phyloP scores from a whole-genome alignment of 64 coral and sea anemone species.

The Dendrophyllia cribrosa region DNA sequence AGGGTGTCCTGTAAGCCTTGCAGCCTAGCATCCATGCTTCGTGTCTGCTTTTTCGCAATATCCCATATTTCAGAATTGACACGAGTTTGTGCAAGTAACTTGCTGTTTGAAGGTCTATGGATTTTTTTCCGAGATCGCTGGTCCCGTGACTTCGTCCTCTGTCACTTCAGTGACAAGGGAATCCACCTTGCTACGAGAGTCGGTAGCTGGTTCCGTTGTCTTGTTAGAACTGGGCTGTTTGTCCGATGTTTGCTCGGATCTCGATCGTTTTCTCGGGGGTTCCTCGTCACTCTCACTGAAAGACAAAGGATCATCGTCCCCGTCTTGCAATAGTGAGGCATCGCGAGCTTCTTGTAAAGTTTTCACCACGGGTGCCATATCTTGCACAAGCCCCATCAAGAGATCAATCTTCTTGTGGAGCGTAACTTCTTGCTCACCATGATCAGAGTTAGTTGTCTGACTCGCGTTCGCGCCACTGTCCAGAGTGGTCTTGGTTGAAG shows the following conservation, averaged over 20 bases:
- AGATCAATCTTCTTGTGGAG: constrained; percentile 1
- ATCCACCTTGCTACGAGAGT: background rate
- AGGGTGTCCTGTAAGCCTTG: constrained; percentile 27
- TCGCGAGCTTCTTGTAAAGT: constrained; percentile 10
- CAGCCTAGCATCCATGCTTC: constrained; percentile 42
- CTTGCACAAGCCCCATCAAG: constrained; percentile 5
- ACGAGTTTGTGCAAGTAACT: constrained; percentile 28
- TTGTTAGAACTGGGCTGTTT: background rate
- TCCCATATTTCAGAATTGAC: constrained; percentile 31
- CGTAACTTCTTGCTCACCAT: background rate
- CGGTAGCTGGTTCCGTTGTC: constrained; percentile 1
- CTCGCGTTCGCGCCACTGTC: no score
- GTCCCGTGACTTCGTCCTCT: background rate
- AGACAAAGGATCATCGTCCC: background rate
- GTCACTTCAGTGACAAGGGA: constrained; percentile 13
- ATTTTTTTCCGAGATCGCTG: constrained; percentile 13
- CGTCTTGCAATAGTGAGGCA: background rate
- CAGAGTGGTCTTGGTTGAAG: no score
- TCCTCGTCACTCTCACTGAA: background rate
- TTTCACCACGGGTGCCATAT: constrained; percentile 6
- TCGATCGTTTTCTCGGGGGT: background rate
- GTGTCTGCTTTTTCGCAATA: constrained; percentile 10
- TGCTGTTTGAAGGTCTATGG: constrained; percentile 18
- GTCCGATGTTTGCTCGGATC: background rate
- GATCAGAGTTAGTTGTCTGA: background rate